phyloP scores from a whole-genome alignment of 2,113 vertebrate species.

The Dicrurus megarhynchus region DNA sequence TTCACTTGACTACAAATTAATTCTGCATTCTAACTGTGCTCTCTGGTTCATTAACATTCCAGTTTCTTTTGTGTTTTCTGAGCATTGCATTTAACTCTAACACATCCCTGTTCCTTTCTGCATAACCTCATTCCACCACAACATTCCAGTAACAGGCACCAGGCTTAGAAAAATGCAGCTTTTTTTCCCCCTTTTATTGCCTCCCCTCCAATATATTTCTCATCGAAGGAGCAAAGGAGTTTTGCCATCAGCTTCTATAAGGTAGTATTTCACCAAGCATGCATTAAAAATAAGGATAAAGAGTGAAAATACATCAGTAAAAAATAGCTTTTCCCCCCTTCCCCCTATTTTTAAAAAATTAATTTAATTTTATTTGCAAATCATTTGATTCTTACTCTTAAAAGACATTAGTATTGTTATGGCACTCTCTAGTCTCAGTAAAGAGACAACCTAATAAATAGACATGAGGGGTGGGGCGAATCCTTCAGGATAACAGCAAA shows the following conservation, averaged over 20 bases:
- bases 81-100: conserved; percentile 26
- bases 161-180: not conserved
- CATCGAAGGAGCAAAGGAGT: not conserved
- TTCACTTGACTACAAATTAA: conserved; percentile 54
- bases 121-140: not conserved
- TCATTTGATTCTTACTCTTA: not conserved
- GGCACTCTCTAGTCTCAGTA: not conserved
- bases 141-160: not conserved
- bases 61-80: conserved; percentile 43
- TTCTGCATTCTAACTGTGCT: conserved; percentile 55
- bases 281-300: not conserved
- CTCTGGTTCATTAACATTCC: conserved; percentile 57
- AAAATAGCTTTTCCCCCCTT: accelerated
- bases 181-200: not conserved
- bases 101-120: not conserved
- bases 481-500: not conserved
- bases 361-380: not conserved
- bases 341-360: accelerated
- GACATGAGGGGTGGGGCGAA: accelerated
- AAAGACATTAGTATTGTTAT: not conserved
- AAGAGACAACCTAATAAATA: not conserved
- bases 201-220: not conserved
- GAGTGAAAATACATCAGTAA: not conserved
- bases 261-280: not conserved
- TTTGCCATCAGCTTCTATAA: not conserved